Evolutionary conservation across 2,797 vertebrate genomes (phyloP).

Genomic region (Manis javanica): DNA sequence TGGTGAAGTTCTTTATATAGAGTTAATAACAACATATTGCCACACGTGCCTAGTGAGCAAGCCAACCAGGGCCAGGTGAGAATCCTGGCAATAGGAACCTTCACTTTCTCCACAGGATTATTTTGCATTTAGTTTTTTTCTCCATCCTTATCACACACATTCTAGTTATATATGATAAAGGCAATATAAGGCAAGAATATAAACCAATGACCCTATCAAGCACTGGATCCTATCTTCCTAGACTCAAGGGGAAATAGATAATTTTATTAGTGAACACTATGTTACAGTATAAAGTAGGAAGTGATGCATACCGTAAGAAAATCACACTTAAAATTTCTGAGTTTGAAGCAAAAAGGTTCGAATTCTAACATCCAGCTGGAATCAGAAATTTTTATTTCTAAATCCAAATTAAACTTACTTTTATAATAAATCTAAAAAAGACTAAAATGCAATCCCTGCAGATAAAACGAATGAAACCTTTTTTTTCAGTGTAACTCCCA

Average conservation of each 20-base stretch:
- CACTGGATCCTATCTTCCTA: neutral
- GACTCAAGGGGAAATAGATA: neutral
- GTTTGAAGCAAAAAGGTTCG: neutral
- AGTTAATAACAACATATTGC: too few relatives aligned
- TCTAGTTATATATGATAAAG: neutral
- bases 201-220: neutral
- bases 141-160: neutral
- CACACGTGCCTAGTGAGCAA: too few relatives aligned
- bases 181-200: neutral
- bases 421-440: neutral
- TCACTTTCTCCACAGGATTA: neutral
- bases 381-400: neutral
- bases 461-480: neutral
- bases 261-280: neutral
- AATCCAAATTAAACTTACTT: constrained; percentile 2
- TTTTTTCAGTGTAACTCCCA: neutral
- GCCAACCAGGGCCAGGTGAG: too few relatives aligned
- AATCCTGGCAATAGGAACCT: too few relatives aligned
- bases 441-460: neutral
- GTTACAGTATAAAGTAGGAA: neutral
- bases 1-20: too few relatives aligned
- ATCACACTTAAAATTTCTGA: neutral
- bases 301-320: neutral
- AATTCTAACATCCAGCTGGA: neutral
- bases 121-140: neutral